These are phyloP conservation scores for Premnoplex brunnescens DNA, from an alignment of 2,797 vertebrate genomes.

Conservation along the genomic window DNA sequence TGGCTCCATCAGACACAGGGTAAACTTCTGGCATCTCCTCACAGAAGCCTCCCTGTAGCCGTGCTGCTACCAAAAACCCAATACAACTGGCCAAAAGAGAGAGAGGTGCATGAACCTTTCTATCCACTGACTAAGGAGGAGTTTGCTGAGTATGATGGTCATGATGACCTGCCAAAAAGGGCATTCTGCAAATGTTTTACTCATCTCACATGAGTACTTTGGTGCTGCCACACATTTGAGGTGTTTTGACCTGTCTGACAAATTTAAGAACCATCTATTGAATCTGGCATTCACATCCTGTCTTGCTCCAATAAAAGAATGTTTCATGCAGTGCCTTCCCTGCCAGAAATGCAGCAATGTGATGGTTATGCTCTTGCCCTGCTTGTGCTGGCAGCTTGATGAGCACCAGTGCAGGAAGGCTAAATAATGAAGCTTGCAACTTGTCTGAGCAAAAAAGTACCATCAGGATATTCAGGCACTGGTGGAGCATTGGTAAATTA, in stretches of 20 bases:
- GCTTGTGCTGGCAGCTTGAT: background rate
- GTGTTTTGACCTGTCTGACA: background rate
- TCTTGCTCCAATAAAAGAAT: background rate
- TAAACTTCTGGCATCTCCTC: background rate
- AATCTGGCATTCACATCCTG: background rate
- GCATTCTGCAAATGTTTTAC: background rate
- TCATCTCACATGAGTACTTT: background rate
- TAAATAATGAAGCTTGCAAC: background rate
- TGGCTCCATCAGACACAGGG: background rate
- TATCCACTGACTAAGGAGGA: background rate
- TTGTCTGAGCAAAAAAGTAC: background rate
- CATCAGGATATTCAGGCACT: background rate
- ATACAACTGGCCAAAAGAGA: background rate
- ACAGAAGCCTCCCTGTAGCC: background rate
- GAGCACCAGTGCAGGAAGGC: accelerated
- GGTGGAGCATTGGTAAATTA: background rate
- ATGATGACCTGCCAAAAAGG: background rate
- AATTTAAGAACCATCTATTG: background rate
- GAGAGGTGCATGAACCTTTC: background rate
- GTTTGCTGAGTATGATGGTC: background rate
- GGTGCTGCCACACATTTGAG: background rate
- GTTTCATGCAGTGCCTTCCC: background rate
- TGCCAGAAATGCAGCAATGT: background rate
- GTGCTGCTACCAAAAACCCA: background rate
- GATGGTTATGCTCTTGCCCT: background rate